Percentiles rank a stretch among this genome's conserved stretches.
Evolutionary conservation across 2,113 vertebrate species (phyloP).

Genomic region (Parotia lawesii): DNA sequence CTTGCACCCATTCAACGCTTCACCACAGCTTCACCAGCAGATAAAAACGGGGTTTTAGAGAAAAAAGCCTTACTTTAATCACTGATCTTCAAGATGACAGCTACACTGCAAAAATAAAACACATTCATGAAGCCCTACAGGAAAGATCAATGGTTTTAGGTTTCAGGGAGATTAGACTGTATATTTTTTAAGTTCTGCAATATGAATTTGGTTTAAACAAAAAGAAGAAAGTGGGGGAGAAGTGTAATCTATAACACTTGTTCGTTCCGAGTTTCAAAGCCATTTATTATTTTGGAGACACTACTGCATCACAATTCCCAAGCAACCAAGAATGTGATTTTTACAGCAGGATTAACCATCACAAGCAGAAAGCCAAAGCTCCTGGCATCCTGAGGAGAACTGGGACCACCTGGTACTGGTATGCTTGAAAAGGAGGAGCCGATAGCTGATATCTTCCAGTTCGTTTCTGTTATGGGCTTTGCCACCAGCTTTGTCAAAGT

Average conservation of each 20-base stretch:
- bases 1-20: background rate
- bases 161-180: slow-evolving; percentile 54
- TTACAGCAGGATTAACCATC: slow-evolving; percentile 26
- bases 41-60: background rate
- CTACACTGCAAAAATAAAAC: slow-evolving; percentile 47
- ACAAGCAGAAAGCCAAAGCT: background rate
- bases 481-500: background rate
- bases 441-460: background rate
- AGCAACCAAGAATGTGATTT: background rate
- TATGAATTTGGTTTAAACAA: slow-evolving; percentile 49
- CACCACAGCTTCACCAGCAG: background rate
- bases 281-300: slow-evolving; percentile 52
- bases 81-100: slow-evolving; percentile 45
- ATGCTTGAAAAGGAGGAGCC: background rate
- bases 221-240: slow-evolving; percentile 32
- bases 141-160: slow-evolving; percentile 53
- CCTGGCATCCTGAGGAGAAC: background rate
- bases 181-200: slow-evolving; percentile 41
- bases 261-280: background rate
- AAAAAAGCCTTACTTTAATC: slow-evolving; percentile 41
- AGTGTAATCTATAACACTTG: slow-evolving; percentile 47
- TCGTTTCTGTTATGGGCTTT: background rate
- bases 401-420: background rate
- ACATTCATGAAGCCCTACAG: slow-evolving; percentile 28
- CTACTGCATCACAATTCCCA: slow-evolving; percentile 28